Conservation (phyloP, 2,888 invertebrate genomes). For the Xylocampa areola region DNA sequence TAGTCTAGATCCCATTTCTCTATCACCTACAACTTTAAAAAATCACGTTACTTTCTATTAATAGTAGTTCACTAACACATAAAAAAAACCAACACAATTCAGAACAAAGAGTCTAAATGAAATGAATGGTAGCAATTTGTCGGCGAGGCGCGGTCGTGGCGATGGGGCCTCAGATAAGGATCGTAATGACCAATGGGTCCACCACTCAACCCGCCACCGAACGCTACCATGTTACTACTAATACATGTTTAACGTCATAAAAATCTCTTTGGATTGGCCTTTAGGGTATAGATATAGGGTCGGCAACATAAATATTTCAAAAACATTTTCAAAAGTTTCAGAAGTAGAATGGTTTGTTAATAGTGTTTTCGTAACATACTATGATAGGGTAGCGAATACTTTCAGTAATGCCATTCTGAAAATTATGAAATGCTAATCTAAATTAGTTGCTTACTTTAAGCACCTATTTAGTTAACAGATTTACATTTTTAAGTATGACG, state of each 20-base stretch:
- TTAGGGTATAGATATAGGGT: not conserved
- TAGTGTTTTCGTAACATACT: too few species aligned
- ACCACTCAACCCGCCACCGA: constrained; percentile 69
- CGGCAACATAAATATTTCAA: too few species aligned
- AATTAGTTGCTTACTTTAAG: too few species aligned
- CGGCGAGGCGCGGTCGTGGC: constrained; percentile 68
- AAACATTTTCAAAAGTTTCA: too few species aligned
- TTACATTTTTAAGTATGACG: too few species aligned
- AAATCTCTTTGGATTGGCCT: constrained; percentile 20
- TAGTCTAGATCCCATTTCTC: not conserved
- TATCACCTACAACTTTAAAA: too few species aligned
- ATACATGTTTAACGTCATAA: constrained; percentile 5
- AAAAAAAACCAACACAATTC: constrained; percentile 34
- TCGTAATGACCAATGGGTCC: constrained; percentile 74
- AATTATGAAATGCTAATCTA: too few species aligned
- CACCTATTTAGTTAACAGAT: too few species aligned
- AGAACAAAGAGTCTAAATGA: constrained; percentile 55
- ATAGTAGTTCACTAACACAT: constrained; percentile 9
- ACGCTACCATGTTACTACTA: constrained; percentile 35
- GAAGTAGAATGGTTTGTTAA: too few species aligned
- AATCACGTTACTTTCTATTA: constrained; percentile 10
- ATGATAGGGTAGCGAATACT: too few species aligned
- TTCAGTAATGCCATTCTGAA: too few species aligned
- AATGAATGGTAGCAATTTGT: constrained; percentile 55
- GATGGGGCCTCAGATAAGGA: constrained; percentile 77